A percentile compares a stretch with the other conserved stretches of the same genome.
Conservation (phyloP, 2,888 invertebrate species). For the Drosophila colorata region DNA sequence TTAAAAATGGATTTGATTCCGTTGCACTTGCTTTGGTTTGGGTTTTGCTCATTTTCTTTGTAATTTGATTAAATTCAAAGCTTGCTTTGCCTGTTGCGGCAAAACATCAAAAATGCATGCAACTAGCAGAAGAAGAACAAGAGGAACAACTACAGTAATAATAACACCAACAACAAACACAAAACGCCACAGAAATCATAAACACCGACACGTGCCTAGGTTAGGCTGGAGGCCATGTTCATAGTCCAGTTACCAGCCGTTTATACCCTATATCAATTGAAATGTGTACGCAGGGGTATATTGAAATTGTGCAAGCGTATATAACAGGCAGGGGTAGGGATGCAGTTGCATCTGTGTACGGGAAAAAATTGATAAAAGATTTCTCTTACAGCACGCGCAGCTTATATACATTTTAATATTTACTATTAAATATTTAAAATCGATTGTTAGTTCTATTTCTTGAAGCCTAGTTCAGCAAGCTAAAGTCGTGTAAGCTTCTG, state of each 20-base stretch:
- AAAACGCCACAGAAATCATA: conserved; percentile 56
- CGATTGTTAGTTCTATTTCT: no score
- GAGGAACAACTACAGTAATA: background rate
- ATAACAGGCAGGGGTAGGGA: no score
- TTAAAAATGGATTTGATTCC: conserved; percentile 36
- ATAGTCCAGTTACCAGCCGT: conserved; percentile 36
- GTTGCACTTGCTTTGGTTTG: conserved; percentile 14
- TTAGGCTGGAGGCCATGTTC: conserved; percentile 31
- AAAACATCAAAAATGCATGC: conserved; percentile 66
- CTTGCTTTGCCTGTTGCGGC: conserved; percentile 22
- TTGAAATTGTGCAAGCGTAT: background rate
- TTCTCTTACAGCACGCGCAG: no score
- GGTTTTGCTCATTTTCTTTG: background rate
- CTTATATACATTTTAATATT: no score
- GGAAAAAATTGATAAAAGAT: no score
- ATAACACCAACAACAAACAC: background rate
- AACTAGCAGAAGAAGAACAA: conserved; percentile 4
- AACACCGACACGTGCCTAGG: conserved; percentile 72
- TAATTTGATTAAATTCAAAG: conserved; percentile 61
- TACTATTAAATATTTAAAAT: no score
- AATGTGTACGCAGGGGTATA: background rate
- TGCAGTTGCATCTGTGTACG: no score
- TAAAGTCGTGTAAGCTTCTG: no score
- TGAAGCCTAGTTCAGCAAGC: no score
- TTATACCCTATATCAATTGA: background rate